phyloP scores from a whole-genome alignment of 2,888 invertebrate genomes.

The Lochmaea capreae region DNA sequence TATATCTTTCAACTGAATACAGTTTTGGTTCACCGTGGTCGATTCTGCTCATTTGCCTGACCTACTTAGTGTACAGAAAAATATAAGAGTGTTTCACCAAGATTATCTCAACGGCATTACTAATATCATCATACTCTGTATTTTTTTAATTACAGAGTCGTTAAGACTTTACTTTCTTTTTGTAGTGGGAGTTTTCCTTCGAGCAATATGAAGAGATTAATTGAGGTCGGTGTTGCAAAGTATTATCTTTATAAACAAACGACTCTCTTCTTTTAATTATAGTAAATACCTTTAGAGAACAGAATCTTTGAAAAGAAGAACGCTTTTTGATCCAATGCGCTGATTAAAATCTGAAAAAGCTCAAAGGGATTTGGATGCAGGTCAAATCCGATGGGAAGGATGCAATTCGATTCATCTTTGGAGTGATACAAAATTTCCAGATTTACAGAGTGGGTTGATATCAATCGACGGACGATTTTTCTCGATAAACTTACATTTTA shows the following conservation, averaged over 20 bases:
- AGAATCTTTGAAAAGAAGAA: not conserved
- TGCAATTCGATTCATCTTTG: not conserved
- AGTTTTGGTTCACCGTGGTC: not conserved
- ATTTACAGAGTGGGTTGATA: too few species aligned
- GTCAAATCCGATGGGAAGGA: not conserved
- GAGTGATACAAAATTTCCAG: not conserved
- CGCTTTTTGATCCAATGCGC: not conserved
- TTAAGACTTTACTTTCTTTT: not conserved
- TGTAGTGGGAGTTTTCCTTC: not conserved
- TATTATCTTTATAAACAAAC: conserved; percentile 2
- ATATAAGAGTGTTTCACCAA: not conserved
- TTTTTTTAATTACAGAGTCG: not conserved
- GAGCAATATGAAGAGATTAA: not conserved
- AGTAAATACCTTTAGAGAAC: not conserved
- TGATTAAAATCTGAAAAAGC: not conserved
- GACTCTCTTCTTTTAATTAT: not conserved
- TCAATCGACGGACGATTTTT: too few species aligned
- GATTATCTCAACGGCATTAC: not conserved
- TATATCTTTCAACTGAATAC: not conserved
- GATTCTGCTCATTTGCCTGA: not conserved
- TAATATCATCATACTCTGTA: not conserved
- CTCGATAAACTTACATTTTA: too few species aligned
- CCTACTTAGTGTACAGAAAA: not conserved
- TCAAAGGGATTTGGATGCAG: not conserved
- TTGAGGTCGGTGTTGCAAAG: not conserved